These are phyloP conservation scores for Telmatochromis brichardi DNA, from an alignment of 2,113 vertebrate species.

Conservation along the genomic window DNA sequence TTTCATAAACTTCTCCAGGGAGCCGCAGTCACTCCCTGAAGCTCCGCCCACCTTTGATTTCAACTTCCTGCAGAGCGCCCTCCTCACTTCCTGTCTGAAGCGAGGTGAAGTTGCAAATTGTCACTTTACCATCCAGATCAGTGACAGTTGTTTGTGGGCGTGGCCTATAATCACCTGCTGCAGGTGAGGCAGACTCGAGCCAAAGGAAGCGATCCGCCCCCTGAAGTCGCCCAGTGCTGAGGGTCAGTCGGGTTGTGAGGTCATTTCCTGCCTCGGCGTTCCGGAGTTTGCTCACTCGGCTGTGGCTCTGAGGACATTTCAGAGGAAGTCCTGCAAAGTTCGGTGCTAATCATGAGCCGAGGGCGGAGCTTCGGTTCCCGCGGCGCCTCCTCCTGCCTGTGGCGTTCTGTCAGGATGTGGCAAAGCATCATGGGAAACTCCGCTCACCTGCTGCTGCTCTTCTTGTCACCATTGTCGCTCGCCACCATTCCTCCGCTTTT, in stretches of 20 bases:
- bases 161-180: background rate
- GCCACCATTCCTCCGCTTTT: background rate
- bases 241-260: background rate
- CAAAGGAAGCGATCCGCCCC: background rate
- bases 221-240: background rate
- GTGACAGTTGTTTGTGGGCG: background rate
- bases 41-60: background rate
- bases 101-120: background rate
- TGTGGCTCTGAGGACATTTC: background rate
- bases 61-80: background rate
- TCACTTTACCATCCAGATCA: background rate
- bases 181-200: background rate
- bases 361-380: background rate
- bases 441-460: background rate
- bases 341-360: background rate
- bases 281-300: rapidly evolving
- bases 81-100: background rate
- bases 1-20: background rate
- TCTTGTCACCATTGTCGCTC: background rate
- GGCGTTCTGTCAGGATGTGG: background rate
- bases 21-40: background rate
- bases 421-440: background rate
- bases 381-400: background rate
- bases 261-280: background rate
- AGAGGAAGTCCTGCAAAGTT: background rate